These are phyloP conservation scores for Rhimphoctona megacephalus DNA, from an alignment of 2,888 invertebrate species.

Conservation along the genomic window DNA sequence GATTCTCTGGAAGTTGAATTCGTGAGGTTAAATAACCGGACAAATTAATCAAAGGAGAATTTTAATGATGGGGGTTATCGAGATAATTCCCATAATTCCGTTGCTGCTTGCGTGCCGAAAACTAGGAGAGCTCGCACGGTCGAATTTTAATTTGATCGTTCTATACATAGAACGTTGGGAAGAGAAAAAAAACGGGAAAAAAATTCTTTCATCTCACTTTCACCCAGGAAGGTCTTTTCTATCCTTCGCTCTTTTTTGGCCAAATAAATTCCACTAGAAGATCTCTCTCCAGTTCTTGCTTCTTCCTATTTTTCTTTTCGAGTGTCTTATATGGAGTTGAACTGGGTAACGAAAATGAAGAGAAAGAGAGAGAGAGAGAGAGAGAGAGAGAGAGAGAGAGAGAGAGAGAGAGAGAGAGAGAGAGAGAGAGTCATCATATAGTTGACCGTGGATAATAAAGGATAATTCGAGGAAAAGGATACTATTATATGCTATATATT, in stretches of 20 bases:
- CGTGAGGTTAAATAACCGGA: slow-evolving; percentile 70
- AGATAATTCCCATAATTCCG: slow-evolving; percentile 77
- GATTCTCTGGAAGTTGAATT: background rate
- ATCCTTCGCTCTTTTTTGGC: slow-evolving; percentile 32
- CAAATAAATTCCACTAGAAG: slow-evolving; percentile 58
- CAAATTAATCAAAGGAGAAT: slow-evolving; percentile 78
- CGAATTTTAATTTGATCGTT: slow-evolving; percentile 71
- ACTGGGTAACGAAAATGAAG: slow-evolving; percentile 57
- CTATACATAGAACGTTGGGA: slow-evolving; percentile 39
- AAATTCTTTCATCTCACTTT: slow-evolving; percentile 43
- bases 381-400: slow-evolving; percentile 45
- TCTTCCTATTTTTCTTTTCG: slow-evolving; percentile 27
- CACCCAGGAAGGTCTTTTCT: slow-evolving; percentile 25
- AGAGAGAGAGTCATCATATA: slow-evolving; percentile 51
- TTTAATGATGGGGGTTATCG: slow-evolving; percentile 77
- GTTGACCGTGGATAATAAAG: slow-evolving; percentile 64
- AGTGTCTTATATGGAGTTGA: slow-evolving; percentile 27
- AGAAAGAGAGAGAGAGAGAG: slow-evolving; percentile 27
- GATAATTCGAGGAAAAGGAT: slow-evolving; percentile 62
- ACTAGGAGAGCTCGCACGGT: slow-evolving; percentile 58
- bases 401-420: slow-evolving; percentile 24
- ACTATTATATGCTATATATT: slow-evolving; percentile 41
- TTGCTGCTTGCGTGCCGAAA: slow-evolving; percentile 53
- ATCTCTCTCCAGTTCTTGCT: slow-evolving; percentile 18
- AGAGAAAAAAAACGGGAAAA: slow-evolving; percentile 5